These are phyloP conservation scores for Aplochiton taeniatus DNA, from an alignment of 2,797 vertebrate genomes.

Conservation along the genomic window DNA sequence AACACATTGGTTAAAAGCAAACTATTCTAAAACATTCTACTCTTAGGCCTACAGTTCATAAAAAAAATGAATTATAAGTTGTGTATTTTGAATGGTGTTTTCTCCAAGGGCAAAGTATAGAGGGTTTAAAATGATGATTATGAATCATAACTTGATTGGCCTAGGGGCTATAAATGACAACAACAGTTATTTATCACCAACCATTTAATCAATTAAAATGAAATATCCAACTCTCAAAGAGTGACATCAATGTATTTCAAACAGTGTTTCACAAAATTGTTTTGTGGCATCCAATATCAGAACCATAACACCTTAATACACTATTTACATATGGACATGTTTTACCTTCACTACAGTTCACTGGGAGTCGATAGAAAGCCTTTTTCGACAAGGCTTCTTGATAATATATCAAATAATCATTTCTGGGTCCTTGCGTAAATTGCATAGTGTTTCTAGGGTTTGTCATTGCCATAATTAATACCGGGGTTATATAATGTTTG, in stretches of 20 bases:
- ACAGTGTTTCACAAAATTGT: slow-evolving; percentile 7
- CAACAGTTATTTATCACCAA: slow-evolving; percentile 21
- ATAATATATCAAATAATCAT: slow-evolving; percentile 15
- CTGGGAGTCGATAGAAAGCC: slow-evolving; percentile 10
- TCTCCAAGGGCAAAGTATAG: too few relatives aligned
- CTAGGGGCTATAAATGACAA: not conserved
- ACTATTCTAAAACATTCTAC: too few relatives aligned
- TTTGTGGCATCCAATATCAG: not conserved
- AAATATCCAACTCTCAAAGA: slow-evolving; percentile 27
- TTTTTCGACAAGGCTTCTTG: slow-evolving; percentile 30
- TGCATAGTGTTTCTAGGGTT: slow-evolving; percentile 53
- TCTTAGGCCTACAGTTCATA: slow-evolving; percentile 27
- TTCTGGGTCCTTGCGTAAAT: slow-evolving; percentile 40
- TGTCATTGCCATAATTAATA: slow-evolving; percentile 22
- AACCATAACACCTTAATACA: slow-evolving; percentile 32
- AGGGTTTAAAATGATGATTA: too few relatives aligned
- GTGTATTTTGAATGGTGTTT: too few relatives aligned
- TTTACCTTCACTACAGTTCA: slow-evolving; percentile 50
- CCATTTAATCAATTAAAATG: slow-evolving; percentile 38
- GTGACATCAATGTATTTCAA: not conserved
- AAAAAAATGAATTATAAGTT: slow-evolving; percentile 22
- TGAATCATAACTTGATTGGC: too few relatives aligned
- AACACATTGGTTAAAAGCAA: too few relatives aligned
- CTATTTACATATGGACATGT: slow-evolving; percentile 52
- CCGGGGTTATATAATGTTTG: slow-evolving; percentile 3